Evolutionary conservation across 1,140 invertebrate genomes (phyloP), one percentile per base, ranked within the genome.

Genomic region (Megalonaias nervosa): DNA sequence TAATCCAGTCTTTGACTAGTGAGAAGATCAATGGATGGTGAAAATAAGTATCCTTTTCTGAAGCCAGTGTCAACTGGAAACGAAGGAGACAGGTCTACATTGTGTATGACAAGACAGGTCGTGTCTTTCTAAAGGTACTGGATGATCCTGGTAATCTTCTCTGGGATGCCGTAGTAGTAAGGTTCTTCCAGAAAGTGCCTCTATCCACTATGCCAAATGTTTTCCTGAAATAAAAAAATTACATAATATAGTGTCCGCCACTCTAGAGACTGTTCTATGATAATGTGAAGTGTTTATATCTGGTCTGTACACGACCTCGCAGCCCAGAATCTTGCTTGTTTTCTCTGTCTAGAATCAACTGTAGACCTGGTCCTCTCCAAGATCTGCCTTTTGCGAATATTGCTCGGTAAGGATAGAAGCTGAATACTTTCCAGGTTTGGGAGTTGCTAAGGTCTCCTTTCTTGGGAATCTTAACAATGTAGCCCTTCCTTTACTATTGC

Each of bases 401-500:
- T 26, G 2, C 26, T 26, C 26, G 2, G 26, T 26, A 26, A 2
- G 26, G 1, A 26, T 26, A 26, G 2, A 2, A 26, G 26, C 26
- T 26, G 2, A 26, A 26, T 26, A 26, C 26, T 2, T 26, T 2
- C 2, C 2, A 1, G 2, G 26, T 26, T 2, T 2, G 1, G 26
- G 26, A 1, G 2, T 1, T 26, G 2, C 1, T 1, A 1, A 26
- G 2, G 2, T 1, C 2, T 2, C 26, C 26, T n/a, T n/a, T n/a
- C 26, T 26, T 26, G 26, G 26, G 26, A 26, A 26, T 26, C 26
- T 26, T 26, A 2, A 26, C 26, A 26, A 1, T 26, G 1, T 26
- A 26, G 26, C 26, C 26, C 2, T 26, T 26, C 26, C 1, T 26
- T 2, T 2, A 26, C 26, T 26, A 2, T 26, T 26, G 26, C 26